These are phyloP conservation scores for Miniopterus natalensis DNA, from an alignment of 2,113 vertebrate species.

Conservation along the genomic window DNA sequence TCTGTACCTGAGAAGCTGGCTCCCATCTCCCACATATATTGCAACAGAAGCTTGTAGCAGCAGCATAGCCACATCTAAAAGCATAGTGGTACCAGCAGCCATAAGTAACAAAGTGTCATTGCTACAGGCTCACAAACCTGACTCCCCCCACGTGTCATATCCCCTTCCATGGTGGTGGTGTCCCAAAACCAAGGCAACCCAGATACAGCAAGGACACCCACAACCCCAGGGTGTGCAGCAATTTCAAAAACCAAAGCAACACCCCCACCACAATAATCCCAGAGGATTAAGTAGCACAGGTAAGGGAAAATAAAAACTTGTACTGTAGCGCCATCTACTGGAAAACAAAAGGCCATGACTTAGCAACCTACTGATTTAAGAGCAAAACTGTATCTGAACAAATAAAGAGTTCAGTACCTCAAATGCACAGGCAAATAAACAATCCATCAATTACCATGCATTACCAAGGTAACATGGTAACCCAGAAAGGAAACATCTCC, in stretches of 20 bases:
- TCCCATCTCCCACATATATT: not conserved
- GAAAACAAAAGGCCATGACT: not conserved
- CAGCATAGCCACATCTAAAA: not conserved
- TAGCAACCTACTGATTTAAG: not conserved
- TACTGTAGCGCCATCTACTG: not conserved
- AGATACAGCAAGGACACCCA: not conserved
- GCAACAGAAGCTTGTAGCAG: not conserved
- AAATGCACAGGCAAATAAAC: not conserved
- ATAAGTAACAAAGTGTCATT: not conserved
- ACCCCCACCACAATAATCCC: not conserved
- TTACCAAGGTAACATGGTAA: not conserved
- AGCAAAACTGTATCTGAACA: not conserved
- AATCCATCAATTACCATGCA: not conserved
- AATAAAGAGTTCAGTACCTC: not conserved
- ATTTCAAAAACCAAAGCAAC: not conserved
- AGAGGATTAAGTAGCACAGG: not conserved
- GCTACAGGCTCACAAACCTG: not conserved
- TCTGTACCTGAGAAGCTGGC: not conserved
- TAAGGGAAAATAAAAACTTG: not conserved
- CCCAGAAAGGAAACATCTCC: not conserved
- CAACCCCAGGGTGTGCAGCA: not conserved
- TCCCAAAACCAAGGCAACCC: not conserved
- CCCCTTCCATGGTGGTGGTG: not conserved
- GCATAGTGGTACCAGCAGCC: not conserved
- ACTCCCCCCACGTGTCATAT: not conserved